Base-by-base conservation (phyloP, 2,797 vertebrate genomes). In the Scomberomorus guttatus region DNA sequence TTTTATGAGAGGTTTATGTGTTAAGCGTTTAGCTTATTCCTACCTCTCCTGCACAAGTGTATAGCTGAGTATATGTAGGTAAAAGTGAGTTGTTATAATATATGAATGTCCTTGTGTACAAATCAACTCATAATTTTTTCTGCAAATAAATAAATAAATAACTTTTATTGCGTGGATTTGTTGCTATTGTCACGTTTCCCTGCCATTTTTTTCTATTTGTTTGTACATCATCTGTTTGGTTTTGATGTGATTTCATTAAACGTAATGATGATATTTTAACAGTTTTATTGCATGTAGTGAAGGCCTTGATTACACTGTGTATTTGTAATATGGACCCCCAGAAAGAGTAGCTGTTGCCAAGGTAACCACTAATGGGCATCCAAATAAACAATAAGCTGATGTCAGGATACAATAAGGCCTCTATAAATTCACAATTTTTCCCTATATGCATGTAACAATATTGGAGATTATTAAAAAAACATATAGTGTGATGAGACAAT, bases 291-390 rank as follows among this genome's bases (percentile, higher is more conserved):
- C 20, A 20, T 22, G 1, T 17, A 7, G 18, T 22, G 20, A 22
- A 9, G 9, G 15, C 6, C 17, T 11, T 64, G 20, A 46, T 72
- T 51, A 24, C 42, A 39, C 27, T 27, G 32, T n/a, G 27, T 51
- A 11, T 24, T 25, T 17, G 46, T 44, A n/a, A 63, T 12, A 18
- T 56, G 22, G 25, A 54, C 22, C 20, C 46, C 24, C 39, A 24
- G 13, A 25, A 50, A 34, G 58, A 60, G 46, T 32, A 10, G 3
- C 2, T 63, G 74, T 80, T 77, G 62, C 75, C 54, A 81, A 79
- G 77, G 84, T 34, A 78, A 85, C 82, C 52, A 51, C 44, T 32
- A 18, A 46, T 61, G 34, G 22, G 4, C 9, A 46, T 55, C 50
- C 18, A 37, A 55, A 61, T 46, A 54, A 54, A 50, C 18, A 39